Conservation (phyloP, 2,888 invertebrate genomes). For the Siphonodentalium dalli region DNA sequence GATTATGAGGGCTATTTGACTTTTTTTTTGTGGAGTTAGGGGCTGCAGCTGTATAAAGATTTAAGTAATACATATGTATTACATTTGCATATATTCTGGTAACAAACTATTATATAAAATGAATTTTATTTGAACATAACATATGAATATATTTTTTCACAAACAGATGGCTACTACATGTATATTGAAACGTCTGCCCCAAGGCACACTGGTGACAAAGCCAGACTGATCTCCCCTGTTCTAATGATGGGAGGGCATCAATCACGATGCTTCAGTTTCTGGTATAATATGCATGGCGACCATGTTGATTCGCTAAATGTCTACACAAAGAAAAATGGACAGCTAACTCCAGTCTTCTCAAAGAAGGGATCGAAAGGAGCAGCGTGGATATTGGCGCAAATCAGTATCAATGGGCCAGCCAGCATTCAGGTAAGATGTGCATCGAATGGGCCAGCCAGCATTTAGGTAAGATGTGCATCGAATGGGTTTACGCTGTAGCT, state of each 20-base stretch:
- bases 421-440: conserved; percentile 15
- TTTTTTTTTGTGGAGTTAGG: too few relatives aligned
- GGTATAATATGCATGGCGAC: conserved; percentile 55
- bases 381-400: conserved; percentile 35
- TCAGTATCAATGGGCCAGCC: conserved; percentile 31
- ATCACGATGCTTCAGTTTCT: conserved; percentile 45
- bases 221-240: conserved; percentile 60
- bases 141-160: neutral
- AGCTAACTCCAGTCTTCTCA: conserved; percentile 37
- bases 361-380: conserved; percentile 38
- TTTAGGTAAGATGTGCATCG: conserved; percentile 18
- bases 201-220: conserved; percentile 69
- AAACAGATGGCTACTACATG: conserved; percentile 49
- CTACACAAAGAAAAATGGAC: conserved; percentile 26
- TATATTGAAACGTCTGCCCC: conserved; percentile 67
- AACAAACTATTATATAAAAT: too few relatives aligned
- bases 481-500: too few relatives aligned
- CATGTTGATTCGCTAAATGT: conserved; percentile 38
- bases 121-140: neutral
- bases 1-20: too few relatives aligned
- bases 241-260: conserved; percentile 20
- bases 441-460: conserved; percentile 22
- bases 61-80: too few relatives aligned
- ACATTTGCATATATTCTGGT: too few relatives aligned
- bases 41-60: too few relatives aligned